These are phyloP conservation scores for Chionodraco myersi DNA, from an alignment of 2,113 vertebrate species.

Conservation along the genomic window DNA sequence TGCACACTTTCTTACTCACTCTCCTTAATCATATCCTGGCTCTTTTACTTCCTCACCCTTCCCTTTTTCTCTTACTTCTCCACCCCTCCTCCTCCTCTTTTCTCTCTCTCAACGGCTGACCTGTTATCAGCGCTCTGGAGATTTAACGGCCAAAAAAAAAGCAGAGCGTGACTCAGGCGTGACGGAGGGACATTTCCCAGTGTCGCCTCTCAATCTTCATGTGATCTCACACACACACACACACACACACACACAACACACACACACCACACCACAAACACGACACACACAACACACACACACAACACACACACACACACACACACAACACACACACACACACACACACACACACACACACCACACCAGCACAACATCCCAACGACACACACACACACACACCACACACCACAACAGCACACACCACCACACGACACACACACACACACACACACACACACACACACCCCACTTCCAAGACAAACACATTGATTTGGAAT, in stretches of 20 bases:
- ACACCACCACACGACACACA: no score
- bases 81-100: conserved; percentile 42
- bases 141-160: conserved; percentile 66
- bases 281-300: no score
- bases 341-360: no score
- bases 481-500: conserved; percentile 40
- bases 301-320: neutral
- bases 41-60: conserved; percentile 53
- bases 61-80: conserved; percentile 27
- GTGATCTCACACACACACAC: conserved; percentile 21
- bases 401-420: no score
- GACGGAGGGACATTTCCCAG: conserved; percentile 67
- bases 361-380: no score
- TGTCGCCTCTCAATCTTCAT: conserved; percentile 61
- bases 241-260: conserved; percentile 10
- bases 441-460: no score
- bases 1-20: conserved; percentile 57
- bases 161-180: conserved; percentile 57
- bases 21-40: conserved; percentile 67
- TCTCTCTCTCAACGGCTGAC: conserved; percentile 74
- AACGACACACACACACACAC: no score
- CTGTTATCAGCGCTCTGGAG: conserved; percentile 77
- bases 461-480: conserved; percentile 4
- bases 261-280: no score
- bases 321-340: conserved; percentile 15